Evolutionary conservation across 1,140 invertebrate genomes (phyloP), one percentile per base, ranked within the genome.

Genomic region (Formica selysi): DNA sequence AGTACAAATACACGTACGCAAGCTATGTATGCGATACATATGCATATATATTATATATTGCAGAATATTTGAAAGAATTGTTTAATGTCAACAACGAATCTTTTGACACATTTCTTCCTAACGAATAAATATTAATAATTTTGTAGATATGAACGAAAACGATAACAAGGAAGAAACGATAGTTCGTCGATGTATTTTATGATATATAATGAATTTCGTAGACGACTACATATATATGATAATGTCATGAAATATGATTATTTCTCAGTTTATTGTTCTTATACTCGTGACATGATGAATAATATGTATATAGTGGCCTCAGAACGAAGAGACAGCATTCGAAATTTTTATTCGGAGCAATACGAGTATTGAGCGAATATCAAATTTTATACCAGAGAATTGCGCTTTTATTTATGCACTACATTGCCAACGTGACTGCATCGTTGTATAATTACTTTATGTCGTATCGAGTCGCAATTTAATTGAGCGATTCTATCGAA

Each of bases 391-490:
- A 32, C 22, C 13, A 4, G 11, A 22, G 38, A 80, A 80, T 70
- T 80, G 64, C 64, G 64, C 32, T 70, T 68, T 68, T 51, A 36
- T 65, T 57, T 48, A 74, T n/a, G 29, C n/a, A 67, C 44, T 44
- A 79, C 62, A 54, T 32, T n/a, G 64, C 7, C 78, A 16, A 29
- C 64, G 36, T 57, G 48, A 59, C 44, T 80, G 22, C 64, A 70
- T 70, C 70, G 64, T 80, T 70, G 54, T 38, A 68, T 80, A 80
- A 68, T 57, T 22, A 22, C 64, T 80, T 68, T 65, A 54, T 70
- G 29, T 70, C 51, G 48, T 41, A 70, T 80, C 65, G 36, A 57
- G 68, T 70, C 22, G 65, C 65, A 22, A 70, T 68, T 68, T 68
- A 54, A 80, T 70, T 59, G 65, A 57, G 26, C 64, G 48, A 70